Conservation (phyloP, 2,113 vertebrate species). For the Myanophis thanlyinensis region DNA sequence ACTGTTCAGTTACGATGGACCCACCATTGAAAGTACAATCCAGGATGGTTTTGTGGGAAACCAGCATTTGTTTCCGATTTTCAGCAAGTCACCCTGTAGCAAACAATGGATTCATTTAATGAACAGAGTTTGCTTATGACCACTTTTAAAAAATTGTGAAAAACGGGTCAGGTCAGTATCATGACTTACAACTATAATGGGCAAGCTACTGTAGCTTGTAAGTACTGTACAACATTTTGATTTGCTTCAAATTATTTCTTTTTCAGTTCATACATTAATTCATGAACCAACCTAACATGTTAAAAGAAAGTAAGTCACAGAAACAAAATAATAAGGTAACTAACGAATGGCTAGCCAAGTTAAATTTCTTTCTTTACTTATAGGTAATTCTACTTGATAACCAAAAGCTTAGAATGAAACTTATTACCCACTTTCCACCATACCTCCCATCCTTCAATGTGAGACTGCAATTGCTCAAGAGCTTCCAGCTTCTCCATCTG, state of each 20-base stretch:
- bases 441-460: conserved; percentile 99
- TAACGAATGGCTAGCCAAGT: background rate
- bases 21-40: too few species aligned
- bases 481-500: conserved; percentile 99
- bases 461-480: conserved; percentile 94
- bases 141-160: background rate
- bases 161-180: background rate
- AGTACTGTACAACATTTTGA: background rate
- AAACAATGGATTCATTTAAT: too few species aligned
- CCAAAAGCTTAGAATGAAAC: background rate
- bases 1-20: too few species aligned
- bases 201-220: background rate
- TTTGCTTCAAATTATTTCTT: background rate
- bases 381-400: background rate
- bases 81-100: too few species aligned
- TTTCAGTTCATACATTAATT: background rate
- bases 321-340: background rate
- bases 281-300: background rate
- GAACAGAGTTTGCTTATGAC: too few species aligned
- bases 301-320: background rate
- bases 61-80: too few species aligned
- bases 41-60: too few species aligned
- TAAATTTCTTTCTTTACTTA: background rate
- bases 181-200: background rate
- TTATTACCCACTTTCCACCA: conserved; percentile 24